Conservation (phyloP, 2,797 vertebrate species). For the Synaphobranchus kaupii region DNA sequence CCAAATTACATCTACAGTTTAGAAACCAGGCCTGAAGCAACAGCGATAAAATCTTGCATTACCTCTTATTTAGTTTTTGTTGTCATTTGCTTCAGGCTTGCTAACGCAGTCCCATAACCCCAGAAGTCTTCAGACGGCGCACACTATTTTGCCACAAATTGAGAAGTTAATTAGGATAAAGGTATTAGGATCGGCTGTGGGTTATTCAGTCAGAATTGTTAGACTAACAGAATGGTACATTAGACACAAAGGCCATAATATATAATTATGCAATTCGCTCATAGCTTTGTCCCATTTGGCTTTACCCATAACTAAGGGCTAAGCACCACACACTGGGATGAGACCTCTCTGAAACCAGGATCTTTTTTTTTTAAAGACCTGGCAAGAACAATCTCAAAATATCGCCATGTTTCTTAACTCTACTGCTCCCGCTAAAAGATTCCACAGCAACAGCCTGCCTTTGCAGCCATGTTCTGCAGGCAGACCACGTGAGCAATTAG, state of each 20-base stretch:
- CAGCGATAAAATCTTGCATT: conserved; percentile 66
- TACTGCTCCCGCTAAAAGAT: neutral
- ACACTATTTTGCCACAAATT: neutral
- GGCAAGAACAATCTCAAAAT: neutral
- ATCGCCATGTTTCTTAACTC: neutral
- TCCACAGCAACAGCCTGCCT: neutral
- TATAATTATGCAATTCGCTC: neutral
- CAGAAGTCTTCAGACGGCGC: neutral
- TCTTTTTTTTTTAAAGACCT: neutral
- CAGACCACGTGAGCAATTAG: conserved; percentile 12
- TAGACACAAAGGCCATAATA: neutral
- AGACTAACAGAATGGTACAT: neutral
- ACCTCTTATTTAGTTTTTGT: conserved; percentile 30
- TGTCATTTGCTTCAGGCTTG: conserved; percentile 41
- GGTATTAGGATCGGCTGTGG: neutral
- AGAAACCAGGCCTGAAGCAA: conserved; percentile 70
- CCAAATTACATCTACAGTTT: conserved; percentile 58
- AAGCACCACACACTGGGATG: neutral
- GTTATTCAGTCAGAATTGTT: neutral
- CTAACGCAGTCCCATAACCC: conserved; percentile 3
- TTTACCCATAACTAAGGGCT: neutral
- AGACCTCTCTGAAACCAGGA: neutral
- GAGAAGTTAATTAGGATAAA: conserved; percentile 3
- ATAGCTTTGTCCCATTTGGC: neutral
- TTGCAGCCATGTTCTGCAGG: conserved; percentile 4